Evolutionary conservation across 2,113 vertebrate genomes (phyloP).

Genomic region (Osmerus mordax): DNA sequence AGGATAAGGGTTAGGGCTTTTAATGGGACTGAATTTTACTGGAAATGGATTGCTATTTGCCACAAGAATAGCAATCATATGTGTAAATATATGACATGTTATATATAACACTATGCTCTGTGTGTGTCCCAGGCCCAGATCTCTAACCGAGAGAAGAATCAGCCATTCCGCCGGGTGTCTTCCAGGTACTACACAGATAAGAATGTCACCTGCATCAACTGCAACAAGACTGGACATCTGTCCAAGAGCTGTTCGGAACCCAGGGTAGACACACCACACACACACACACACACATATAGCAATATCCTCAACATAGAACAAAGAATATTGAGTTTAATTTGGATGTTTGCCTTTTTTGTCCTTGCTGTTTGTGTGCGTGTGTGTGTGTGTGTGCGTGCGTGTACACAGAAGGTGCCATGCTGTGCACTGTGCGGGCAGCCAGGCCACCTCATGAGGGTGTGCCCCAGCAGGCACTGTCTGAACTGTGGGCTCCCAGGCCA

Average conservation of each 20-base stretch:
- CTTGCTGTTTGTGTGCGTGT: conserved; percentile 10
- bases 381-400: conserved; percentile 16
- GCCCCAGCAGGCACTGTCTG: conserved; percentile 80
- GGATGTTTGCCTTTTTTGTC: too few species aligned
- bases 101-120: too few species aligned
- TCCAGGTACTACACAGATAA: conserved; percentile 83
- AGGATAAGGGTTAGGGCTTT: too few species aligned
- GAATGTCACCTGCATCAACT: conserved; percentile 82
- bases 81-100: too few species aligned
- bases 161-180: conserved; percentile 33
- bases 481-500: conserved; percentile 88
- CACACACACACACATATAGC: conserved; percentile 7
- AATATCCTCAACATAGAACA: too few species aligned
- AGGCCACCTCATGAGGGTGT: conserved; percentile 73
- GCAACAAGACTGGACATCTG: conserved; percentile 82
- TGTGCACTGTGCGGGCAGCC: conserved; percentile 83
- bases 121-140: conserved; percentile 77
- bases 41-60: too few species aligned
- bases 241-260: conserved; percentile 87
- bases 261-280: conserved; percentile 70
- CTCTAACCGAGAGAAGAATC: conserved; percentile 67
- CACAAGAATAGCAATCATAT: too few species aligned
- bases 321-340: too few species aligned
- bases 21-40: too few species aligned
- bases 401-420: conserved; percentile 73